Base-by-base conservation (phyloP, 1,140 invertebrate species). In the Thaumetopoea pityocampa region DNA sequence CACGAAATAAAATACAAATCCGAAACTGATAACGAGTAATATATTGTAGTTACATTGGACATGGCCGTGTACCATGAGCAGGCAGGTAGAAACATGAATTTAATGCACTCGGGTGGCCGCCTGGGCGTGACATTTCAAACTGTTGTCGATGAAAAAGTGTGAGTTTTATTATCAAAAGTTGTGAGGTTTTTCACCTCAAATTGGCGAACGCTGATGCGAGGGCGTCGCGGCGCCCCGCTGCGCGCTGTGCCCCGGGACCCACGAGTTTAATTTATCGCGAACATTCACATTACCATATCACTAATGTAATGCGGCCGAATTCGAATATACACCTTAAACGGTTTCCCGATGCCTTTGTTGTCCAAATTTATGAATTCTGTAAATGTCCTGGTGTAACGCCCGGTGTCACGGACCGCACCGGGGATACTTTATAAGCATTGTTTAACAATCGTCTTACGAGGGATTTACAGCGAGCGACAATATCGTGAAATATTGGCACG, bases 251-350 rank as follows among this genome's bases (percentile, higher is more conserved):
- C 49, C 57, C 57, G 47, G 56, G 64, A 53, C 59, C 63, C 54
- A 52, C 52, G 57, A 54, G 57, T 68, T 77, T 83, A 78, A 83
- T 81, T 80, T 80, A 83, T 83, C 67, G 73, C 67, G 66, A 77
- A 81, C 74, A 79, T 81, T 80, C 73, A 79, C 72, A 83, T 83
- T 83, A 83, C 72, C 79, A 83, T 83, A 83, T 73, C 72, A 71
- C 70, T 72, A 78, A 76, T 65, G 65, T 76, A 76, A 79, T 66
- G 68, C 67, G 58, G 64, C 60, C 54, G 66, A 61, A 79, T 69
- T 62, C 63, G 64, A 52, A 54, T 69, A 62, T 73, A 55, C 52
- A 48, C 73, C 73, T 79, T 83, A 81, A 83, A 81, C 72, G 74
- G 68, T 69, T 68, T 72, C 66, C 67, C 55, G 58, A 73, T 55